Evolutionary conservation across 2,888 invertebrate genomes (phyloP).

Genomic region (Oligia fasciuncula): DNA sequence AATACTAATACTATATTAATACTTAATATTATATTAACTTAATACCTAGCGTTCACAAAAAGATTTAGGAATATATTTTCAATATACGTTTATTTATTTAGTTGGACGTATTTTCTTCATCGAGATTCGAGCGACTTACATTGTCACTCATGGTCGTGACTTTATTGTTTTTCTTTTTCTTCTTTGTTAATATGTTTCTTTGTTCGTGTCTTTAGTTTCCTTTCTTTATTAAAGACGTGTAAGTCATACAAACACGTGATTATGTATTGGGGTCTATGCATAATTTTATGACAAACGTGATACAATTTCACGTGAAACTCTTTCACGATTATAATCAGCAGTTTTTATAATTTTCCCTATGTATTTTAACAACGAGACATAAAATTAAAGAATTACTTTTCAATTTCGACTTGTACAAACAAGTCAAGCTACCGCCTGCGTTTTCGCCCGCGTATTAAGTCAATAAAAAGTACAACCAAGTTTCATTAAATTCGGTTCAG

Average conservation of each 20-base stretch:
- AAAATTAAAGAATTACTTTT: neutral
- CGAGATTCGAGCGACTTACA: slow-evolving; percentile 14
- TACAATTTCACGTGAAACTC: neutral
- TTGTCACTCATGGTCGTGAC: slow-evolving; percentile 24
- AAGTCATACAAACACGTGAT: slow-evolving; percentile 5
- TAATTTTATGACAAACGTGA: neutral
- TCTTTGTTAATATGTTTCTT: slow-evolving; percentile 25
- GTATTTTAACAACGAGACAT: neutral
- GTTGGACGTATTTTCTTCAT: slow-evolving; percentile 10
- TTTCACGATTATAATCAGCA: neutral
- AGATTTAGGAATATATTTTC: neutral
- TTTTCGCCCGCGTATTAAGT: no score
- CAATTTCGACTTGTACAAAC: neutral
- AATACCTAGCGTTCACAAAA: neutral
- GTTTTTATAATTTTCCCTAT: neutral
- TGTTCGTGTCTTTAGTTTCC: slow-evolving; percentile 6
- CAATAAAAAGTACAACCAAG: neutral
- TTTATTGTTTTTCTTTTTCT: slow-evolving; percentile 32
- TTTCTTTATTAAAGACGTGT: slow-evolving; percentile 1
- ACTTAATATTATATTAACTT: neutral
- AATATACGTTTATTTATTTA: neutral
- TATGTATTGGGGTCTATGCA: neutral
- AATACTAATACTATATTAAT: no score
- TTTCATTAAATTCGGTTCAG: neutral
- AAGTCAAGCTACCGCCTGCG: no score